Evolutionary conservation across 1,140 invertebrate genomes (phyloP), one percentile per base, ranked within the genome.

Genomic region (Zeugodacus cucurbitae): DNA sequence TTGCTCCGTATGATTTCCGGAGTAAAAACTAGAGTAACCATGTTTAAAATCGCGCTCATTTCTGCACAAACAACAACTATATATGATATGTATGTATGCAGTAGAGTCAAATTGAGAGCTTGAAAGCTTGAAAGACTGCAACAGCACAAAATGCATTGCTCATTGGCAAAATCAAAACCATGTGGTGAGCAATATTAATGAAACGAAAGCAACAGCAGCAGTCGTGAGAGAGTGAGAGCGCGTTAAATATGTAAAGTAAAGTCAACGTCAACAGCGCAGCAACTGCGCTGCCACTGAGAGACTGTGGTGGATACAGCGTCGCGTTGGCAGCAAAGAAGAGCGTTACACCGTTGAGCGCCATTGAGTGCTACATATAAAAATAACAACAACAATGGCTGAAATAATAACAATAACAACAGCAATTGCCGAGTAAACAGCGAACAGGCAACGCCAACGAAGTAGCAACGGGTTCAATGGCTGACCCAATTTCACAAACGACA

Each of bases 401-500:
- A 34, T 20, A 78, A 10, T 34, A 34, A 17, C 17, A 78, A 41
- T 7, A 78, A n/a, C 70, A 41, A n/a, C 37, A 78, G 20, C 37
- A 6, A 44, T 4, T n/a, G 37, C 7, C 22, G 70, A 67, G 7
- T 8, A 26, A 82, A 82, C 20, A 82, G 74, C n/a, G 34, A 74
- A 74, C 74, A 48, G 44, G 8, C 41, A 82, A 82, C 74, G 74
- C 41, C 74, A 48, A 82, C 74, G 74, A 82, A 82, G 74, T 48
- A 82, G 74, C 74, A 82, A 82, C 41, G 74, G 74, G 74, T 82
- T 82, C 74, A 82, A 82, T 82, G 74, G 74, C 74, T 82, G 74
- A 82, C 74, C 74, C 74, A 82, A 82, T 82, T 82, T 82, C 74
- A 82, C 8, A 82, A 82, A 82, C 74, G 74, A 44, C 74, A 82